Base-by-base conservation (phyloP, 2,797 vertebrate genomes). In the Chelmon rostratus region DNA sequence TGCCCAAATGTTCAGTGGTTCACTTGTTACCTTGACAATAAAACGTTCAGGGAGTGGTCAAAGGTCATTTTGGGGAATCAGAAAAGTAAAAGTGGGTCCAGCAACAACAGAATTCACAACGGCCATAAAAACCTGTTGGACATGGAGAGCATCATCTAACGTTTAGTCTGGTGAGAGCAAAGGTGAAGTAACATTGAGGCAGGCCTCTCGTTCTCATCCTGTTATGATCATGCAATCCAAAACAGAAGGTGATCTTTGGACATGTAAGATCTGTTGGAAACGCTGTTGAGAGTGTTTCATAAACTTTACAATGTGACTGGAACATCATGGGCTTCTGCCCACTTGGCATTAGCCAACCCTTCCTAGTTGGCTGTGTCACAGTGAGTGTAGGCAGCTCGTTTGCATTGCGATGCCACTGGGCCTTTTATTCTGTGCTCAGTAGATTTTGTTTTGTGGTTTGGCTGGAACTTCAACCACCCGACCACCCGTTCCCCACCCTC, bases 401-500 rank as follows among this genome's bases (percentile, higher is more conserved):
- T 89, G 78, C 78, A 87, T 89, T 86, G 86, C 40, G 53, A 74
- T 84, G 84, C 88, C 74, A 83, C 89, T 81, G 87, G 77, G 83
- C 85, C 88, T 73, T 91, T 81, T 37, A 83, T 75, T 90, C 91
- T 91, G 28, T 54, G 78, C 86, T 91, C 72, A 69, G 72, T 84
- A 86, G 87, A 87, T 81, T 88, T 88, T 78, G 81, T 31, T 92
- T 90, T 92, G 90, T 72, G 83, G 87, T 95, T 95, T 91, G 93
- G 88, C 94, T 91, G 81, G 73, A 37, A 57, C 91, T 93, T 93
- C 85, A 84, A 79, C 74, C 85, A 47, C 68, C 42, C 42, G 59
- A 38, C 80, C 63, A 58, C 81, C 77, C 56, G 40, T 76, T 64
- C 62, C 57, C 40, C 65, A 54, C 58, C 56, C 46, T 67, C 65